Evolutionary conservation across 1,140 invertebrate genomes (phyloP), one percentile per base, ranked within the genome.

Genomic region (Maconellicoccus hirsutus): DNA sequence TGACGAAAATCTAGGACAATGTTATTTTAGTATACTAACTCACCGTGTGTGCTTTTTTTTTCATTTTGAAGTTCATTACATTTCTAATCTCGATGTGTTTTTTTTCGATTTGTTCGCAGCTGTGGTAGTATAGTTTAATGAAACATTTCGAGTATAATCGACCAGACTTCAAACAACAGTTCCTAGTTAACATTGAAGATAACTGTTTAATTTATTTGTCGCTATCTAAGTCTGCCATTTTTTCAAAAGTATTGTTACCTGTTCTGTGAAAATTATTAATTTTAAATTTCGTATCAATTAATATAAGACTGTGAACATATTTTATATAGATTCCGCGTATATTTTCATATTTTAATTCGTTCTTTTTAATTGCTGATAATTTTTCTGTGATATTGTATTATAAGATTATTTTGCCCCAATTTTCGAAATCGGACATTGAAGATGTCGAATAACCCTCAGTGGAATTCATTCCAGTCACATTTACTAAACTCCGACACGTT

Each of bases 381-480:
- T 66, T 59, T 66, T 66, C 61, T 66, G 61, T 66, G 61, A 66
- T 66, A 66, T 66, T 23, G 61, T 66, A 66, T 66, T 66, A 26
- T 66, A 66, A 66, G 61, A 8, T 66, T 25, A 8, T 66, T 66
- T 66, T 22, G 19, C 21, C 25, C 19, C 59, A 19, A 71, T 71
- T 33, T 59, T 23, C 16, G 26, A 72, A 71, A 38, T 2, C 3
- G 19, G 16, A 19, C 38, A 73, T 52, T 71, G 25, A 72, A 42
- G 70, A 89, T 90, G 89, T 89, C 87, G 79, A 89, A 84, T 81
- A 88, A 90, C 90, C 89, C 89, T 90, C 90, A 92, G 89, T 93
- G 90, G 90, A 92, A 90, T 84, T 86, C 85, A 79, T 91, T 92
- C 87, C 89, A 92, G 86, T 88, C 90, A 87, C 88, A 89, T 85